These are phyloP conservation scores for Amphiprion ocellaris DNA, from an alignment of 2,113 vertebrate species.

Conservation along the genomic window DNA sequence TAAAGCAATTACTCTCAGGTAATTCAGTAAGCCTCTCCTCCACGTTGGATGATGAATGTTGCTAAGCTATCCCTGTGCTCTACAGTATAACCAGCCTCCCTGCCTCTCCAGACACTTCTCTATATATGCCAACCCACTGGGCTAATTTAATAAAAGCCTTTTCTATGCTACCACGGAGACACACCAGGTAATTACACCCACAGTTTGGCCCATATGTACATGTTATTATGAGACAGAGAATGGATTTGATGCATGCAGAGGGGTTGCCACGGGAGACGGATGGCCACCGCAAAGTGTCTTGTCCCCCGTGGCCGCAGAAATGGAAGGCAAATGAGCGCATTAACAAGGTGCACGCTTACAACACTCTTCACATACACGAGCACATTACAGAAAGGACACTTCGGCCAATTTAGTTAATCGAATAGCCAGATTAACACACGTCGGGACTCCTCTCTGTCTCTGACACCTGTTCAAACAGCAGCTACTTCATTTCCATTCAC, in stretches of 20 bases:
- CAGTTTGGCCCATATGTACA: constrained; percentile 39
- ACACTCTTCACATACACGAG: constrained; percentile 5
- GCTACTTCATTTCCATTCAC: constrained; percentile 51
- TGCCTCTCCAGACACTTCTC: constrained; percentile 64
- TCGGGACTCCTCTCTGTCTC: constrained; percentile 18
- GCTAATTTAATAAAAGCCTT: constrained; percentile 81
- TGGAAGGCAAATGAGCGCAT: constrained; percentile 40
- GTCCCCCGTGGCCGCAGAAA: constrained; percentile 47
- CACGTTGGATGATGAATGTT: constrained; percentile 37
- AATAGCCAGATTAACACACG: constrained; percentile 38
- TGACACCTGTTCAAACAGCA: constrained; percentile 59
- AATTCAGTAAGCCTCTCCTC: constrained; percentile 1
- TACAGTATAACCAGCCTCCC: constrained; percentile 55
- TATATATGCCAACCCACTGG: constrained; percentile 74
- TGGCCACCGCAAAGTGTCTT: constrained; percentile 46
- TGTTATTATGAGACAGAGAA: constrained; percentile 72
- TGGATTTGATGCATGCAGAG: constrained; percentile 56
- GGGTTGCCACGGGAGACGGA: constrained; percentile 67
- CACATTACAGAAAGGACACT: constrained; percentile 28
- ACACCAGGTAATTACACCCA: constrained; percentile 74
- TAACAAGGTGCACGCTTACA: constrained; percentile 34
- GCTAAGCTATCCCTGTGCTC: constrained; percentile 29
- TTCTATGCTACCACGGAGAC: constrained; percentile 73
- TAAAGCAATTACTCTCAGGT: not conserved
- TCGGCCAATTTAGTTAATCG: constrained; percentile 52